Conservation (phyloP, 2,797 vertebrate genomes). For the Lates japonicus region DNA sequence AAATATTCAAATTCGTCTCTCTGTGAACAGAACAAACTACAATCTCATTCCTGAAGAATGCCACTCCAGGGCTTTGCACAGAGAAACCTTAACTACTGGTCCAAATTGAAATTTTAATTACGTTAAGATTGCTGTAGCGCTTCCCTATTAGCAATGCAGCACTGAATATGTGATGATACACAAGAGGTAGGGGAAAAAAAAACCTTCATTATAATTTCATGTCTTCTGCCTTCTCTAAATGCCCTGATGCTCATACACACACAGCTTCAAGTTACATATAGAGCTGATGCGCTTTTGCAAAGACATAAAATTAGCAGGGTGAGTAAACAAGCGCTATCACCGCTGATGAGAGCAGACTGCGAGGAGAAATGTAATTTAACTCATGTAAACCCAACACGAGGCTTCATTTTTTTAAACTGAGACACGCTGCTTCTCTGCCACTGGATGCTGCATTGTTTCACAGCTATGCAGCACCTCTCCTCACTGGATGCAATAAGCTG, state of each 20-base stretch:
- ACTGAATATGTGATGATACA: constrained; percentile 78
- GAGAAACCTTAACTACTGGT: constrained; percentile 63
- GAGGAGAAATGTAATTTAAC: constrained; percentile 44
- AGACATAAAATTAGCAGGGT: constrained; percentile 63
- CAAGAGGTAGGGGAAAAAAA: constrained; percentile 57
- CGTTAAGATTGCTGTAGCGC: constrained; percentile 72
- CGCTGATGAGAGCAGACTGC: constrained; percentile 50
- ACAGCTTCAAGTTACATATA: constrained; percentile 45
- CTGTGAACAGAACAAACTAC: constrained; percentile 43
- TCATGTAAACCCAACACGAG: constrained; percentile 45
- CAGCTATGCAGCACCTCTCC: constrained; percentile 20
- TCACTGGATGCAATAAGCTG: constrained; percentile 29
- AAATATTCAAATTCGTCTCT: constrained; percentile 33
- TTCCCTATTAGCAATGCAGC: constrained; percentile 77
- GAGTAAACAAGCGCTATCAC: constrained; percentile 59
- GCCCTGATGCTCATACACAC: constrained; percentile 45
- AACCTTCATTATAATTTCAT: constrained; percentile 77
- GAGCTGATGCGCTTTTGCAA: constrained; percentile 15
- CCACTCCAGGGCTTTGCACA: constrained; percentile 50
- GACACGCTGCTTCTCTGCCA: constrained; percentile 20
- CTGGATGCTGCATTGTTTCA: constrained; percentile 56
- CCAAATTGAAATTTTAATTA: constrained; percentile 81
- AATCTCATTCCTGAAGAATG: constrained; percentile 32
- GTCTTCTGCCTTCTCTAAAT: constrained; percentile 69
- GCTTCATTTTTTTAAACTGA: constrained; percentile 51